Percentiles rank a stretch among this genome's conserved stretches.
Conservation (phyloP, 2,797 vertebrate genomes). For the Hyperoplus lanceolatus region DNA sequence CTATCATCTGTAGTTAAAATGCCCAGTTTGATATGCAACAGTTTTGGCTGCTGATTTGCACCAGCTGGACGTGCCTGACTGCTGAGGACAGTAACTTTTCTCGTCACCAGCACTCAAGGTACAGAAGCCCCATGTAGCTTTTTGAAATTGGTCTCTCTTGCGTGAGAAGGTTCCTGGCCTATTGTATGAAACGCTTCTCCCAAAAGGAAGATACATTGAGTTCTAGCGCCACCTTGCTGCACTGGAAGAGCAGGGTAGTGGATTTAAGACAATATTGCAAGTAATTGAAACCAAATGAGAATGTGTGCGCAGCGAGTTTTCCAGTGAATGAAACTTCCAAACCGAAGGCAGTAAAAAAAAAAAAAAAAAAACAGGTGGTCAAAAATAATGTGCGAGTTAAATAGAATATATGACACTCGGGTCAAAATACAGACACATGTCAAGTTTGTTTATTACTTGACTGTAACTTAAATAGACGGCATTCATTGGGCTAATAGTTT, state of each 20-base stretch:
- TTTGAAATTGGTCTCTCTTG: slow-evolving; percentile 28
- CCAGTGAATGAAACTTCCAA: slow-evolving; percentile 29
- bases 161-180: slow-evolving; percentile 34
- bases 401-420: background rate
- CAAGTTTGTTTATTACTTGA: background rate
- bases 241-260: background rate
- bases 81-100: background rate
- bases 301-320: slow-evolving; percentile 29
- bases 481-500: background rate
- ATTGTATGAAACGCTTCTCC: slow-evolving; percentile 4
- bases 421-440: background rate
- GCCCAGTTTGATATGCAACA: slow-evolving; percentile 1
- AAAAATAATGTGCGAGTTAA: slow-evolving; percentile 3
- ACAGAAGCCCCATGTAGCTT: slow-evolving; percentile 2
- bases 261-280: slow-evolving; percentile 30
- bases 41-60: background rate
- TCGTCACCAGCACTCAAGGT: slow-evolving; percentile 2
- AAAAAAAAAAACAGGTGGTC: slow-evolving; percentile 34
- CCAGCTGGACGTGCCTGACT: slow-evolving; percentile 5
- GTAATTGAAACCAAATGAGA: slow-evolving; percentile 60
- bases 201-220: slow-evolving; percentile 45
- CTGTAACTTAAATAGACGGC: background rate
- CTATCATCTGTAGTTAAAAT: background rate
- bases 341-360: slow-evolving; percentile 25
- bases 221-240: slow-evolving; percentile 76